Base-by-base conservation (phyloP, 2,888 invertebrate species). In the Dyspetes luteomarginatus region DNA sequence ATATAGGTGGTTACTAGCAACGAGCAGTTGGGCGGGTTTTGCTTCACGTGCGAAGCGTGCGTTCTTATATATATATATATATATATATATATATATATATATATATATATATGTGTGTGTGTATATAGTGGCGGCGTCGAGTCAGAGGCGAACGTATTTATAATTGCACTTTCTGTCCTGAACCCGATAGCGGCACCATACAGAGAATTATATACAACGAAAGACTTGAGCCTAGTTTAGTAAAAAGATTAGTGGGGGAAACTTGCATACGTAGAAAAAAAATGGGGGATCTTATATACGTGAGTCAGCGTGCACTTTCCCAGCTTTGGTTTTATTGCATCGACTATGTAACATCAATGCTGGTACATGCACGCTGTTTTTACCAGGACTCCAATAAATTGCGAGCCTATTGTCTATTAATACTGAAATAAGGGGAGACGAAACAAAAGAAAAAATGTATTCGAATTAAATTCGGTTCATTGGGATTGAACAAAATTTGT, bases 111-210 rank as follows among this genome's bases (percentile, higher is more conserved):
- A 48, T 17, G 15, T 45, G n/a, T 3, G 2, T 17, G 15, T 48
- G 4, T n/a, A 48, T 48, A 22, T 68, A 67, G 78, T 79, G 69
- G 56, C 48, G 58, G 75, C 45, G 76, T 78, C 82, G 77, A 69
- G 82, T 24, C 26, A 22, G 76, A 69, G 67, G 52, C 74, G 80
- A 77, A 79, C 82, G 87, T 86, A 89, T 88, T 88, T 89, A 86
- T 87, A 88, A 87, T 89, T 87, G 86, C 88, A 83, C 84, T 88
- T 84, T 86, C 86, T 82, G 85, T 84, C 86, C 78, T 65, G 83
- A 48, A 75, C 79, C 78, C 84, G 87, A 88, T 87, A 85, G 89
- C 88, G 88, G 88, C 79, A 84, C 88, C 88, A 86, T 89, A 88
- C 88, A 86, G 84, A 87, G 87, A 88, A 79, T 84, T 75, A 80